Evolutionary conservation across 1,140 invertebrate genomes (phyloP).

Genomic region (Oryctes rhinoceros): DNA sequence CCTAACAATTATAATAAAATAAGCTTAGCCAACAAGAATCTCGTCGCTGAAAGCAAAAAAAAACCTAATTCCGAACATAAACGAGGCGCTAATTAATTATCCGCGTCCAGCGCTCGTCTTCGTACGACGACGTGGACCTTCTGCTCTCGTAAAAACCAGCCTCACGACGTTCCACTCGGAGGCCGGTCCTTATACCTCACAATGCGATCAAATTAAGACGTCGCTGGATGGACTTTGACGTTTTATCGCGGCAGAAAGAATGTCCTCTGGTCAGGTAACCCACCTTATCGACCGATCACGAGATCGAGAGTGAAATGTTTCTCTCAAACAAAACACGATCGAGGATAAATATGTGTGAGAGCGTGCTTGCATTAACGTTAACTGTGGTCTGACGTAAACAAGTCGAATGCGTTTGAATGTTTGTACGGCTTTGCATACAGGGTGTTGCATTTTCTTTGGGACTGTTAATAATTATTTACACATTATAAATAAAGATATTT

Average conservation of each 20-base stretch:
- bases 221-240: constrained; percentile 33
- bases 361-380: constrained; percentile 4
- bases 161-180: neutral
- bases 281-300: constrained; percentile 33
- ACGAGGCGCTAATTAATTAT: neutral
- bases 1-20: too few relatives aligned
- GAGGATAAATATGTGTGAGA: constrained; percentile 37
- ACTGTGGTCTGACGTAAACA: neutral
- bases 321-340: constrained; percentile 44
- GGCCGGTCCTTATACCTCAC: constrained; percentile 23
- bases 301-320: constrained; percentile 43
- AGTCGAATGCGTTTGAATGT: too few relatives aligned
- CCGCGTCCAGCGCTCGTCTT: neutral
- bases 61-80: neutral
- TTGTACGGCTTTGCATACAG: too few relatives aligned
- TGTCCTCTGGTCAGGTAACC: constrained; percentile 35
- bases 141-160: neutral
- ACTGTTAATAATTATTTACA: too few relatives aligned
- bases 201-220: constrained; percentile 36
- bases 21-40: too few relatives aligned
- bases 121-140: neutral
- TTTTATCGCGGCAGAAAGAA: constrained; percentile 35
- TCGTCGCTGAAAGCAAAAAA: too few relatives aligned
- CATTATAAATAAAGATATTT: too few relatives aligned
- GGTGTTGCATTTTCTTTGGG: too few relatives aligned